Base-by-base conservation (phyloP, 2,888 invertebrate species). In the Habrosyne pyritoides region DNA sequence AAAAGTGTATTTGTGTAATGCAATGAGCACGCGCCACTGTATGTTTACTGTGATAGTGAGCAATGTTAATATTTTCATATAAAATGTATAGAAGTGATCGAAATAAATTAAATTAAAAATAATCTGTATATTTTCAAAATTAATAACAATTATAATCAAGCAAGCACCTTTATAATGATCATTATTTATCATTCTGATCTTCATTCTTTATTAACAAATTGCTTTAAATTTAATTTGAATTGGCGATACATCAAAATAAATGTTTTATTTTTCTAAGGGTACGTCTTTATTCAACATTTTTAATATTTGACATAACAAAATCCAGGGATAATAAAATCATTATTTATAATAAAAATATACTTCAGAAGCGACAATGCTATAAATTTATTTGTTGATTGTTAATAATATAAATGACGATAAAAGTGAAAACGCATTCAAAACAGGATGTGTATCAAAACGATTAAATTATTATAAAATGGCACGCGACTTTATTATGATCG, bases 21-120 rank as follows among this genome's bases (percentile, higher is more conserved):
- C 79, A 86, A 85, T 79, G 69, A 79, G 84, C 87, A 86, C 85
- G 87, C 79, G 88, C 83, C 79, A 77, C 83, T 75, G 75, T 79
- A 47, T 77, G 75, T 73, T 76, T 58, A 64, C 69, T 52, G 48
- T 60, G 63, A 73, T 73, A 73, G 66, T 58, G 62, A 54, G 14
- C 42, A 7, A 33, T 8, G 42, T 42, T 52, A 14, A 46, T 21
- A 62, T 49, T 53, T 22, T 55, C 61, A 33, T 63, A 54, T 49
- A 56, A 60, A 65, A 52, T 24, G 53, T 52, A 54, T 64, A 70
- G 71, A 69, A 51, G 53, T 21, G 69, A 18, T 14, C n/a, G 6
- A 49, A 49, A 14, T 49, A 4, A 12, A 33, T 33, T 52, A 21
- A 10, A 33, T 30, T 47, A 48, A 33, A 22, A 26, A 47, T 33